Percentiles rank a stretch among this genome's conserved stretches.
phyloP scores from a whole-genome alignment of 37 sponge, comb jelly and placozoan genomes.

The Spongilla lacustris region DNA sequence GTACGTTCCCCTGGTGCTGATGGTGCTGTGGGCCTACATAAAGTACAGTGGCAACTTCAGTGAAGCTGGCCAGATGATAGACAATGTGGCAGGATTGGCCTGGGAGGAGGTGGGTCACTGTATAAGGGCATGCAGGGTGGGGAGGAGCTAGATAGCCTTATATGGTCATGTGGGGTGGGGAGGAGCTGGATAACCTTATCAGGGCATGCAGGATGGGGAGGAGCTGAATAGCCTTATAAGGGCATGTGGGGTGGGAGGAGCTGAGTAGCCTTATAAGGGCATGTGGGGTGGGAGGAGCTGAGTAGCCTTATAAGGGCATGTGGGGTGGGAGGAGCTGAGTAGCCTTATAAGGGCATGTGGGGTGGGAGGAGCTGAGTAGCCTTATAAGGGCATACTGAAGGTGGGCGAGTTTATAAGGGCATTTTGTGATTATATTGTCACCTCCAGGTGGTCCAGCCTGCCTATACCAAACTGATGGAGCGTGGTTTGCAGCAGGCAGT shows the following conservation, averaged over 20 bases:
- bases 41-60: constrained; percentile 85
- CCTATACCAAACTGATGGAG: constrained; percentile 39
- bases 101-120: constrained; percentile 85
- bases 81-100: constrained; percentile 67
- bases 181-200: background rate
- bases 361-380: too few species aligned
- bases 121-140: background rate
- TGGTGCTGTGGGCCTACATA: constrained; percentile 81
- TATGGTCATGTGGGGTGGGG: background rate
- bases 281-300: too few species aligned
- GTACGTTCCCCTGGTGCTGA: constrained; percentile 66
- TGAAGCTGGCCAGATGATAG: constrained; percentile 82
- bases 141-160: background rate
- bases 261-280: too few species aligned
- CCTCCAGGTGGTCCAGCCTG: constrained; percentile 60
- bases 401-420: background rate
- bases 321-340: background rate
- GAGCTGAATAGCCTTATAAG: background rate
- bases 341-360: background rate
- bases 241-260: background rate
- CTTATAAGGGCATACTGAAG: too few species aligned
- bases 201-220: background rate
- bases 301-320: too few species aligned
- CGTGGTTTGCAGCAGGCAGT: constrained; percentile 74
- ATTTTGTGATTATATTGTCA: background rate